These are phyloP conservation scores for Notolepis coatsorum DNA, from an alignment of 2,797 vertebrate genomes.

Conservation along the genomic window DNA sequence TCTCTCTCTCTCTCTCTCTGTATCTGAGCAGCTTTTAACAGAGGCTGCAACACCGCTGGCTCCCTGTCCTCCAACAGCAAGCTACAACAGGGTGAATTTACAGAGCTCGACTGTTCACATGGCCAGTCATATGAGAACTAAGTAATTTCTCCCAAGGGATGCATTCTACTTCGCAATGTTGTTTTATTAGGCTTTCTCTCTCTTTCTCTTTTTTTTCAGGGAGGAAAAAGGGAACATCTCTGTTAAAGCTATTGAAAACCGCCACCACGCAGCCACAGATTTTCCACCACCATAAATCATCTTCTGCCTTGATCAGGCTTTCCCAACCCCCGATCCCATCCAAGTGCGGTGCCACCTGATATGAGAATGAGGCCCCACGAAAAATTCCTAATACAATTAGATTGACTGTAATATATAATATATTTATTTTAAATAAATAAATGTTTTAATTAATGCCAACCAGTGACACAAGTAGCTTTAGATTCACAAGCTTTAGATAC, in stretches of 20 bases:
- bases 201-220: conserved; percentile 14
- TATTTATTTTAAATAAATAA: too few relatives aligned
- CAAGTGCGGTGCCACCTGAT: too few relatives aligned
- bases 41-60: conserved; percentile 29
- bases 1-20: conserved; percentile 15
- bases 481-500: too few relatives aligned
- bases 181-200: conserved; percentile 50
- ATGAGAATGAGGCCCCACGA: too few relatives aligned
- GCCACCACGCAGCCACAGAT: conserved; percentile 39
- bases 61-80: conserved; percentile 54
- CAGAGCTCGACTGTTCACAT: conserved; percentile 63
- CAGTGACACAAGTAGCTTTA: too few relatives aligned
- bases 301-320: too few relatives aligned
- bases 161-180: conserved; percentile 49
- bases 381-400: too few relatives aligned
- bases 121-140: conserved; percentile 60
- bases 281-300: conserved; percentile 46
- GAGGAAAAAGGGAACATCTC: conserved; percentile 49
- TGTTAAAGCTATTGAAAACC: conserved; percentile 49
- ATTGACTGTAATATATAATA: too few relatives aligned
- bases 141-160: conserved; percentile 64
- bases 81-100: conserved; percentile 57
- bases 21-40: too few relatives aligned
- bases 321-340: too few relatives aligned
- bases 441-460: too few relatives aligned